Conservation (phyloP, 35 echinoderm and acorn worm genomes). For the Strongylocentrotus purpuratus region DNA sequence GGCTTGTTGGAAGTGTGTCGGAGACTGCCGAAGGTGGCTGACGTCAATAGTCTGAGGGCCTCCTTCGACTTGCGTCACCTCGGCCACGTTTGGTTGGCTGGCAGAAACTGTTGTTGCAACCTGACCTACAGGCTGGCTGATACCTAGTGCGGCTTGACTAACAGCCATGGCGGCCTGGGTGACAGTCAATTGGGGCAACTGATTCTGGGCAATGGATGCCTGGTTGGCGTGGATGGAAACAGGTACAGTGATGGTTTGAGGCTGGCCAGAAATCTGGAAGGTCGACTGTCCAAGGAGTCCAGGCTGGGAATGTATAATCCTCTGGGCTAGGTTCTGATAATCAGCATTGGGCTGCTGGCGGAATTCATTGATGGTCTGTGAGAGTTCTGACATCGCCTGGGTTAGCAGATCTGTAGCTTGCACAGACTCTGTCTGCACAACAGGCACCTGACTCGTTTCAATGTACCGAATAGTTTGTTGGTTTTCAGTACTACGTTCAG, state of each 20-base stretch:
- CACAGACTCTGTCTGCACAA: conserved; percentile 78
- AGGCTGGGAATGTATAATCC: conserved; percentile 74
- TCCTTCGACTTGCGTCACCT: conserved; percentile 29
- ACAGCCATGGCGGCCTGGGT: conserved; percentile 40
- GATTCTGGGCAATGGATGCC: conserved; percentile 68
- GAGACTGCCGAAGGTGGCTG: conserved; percentile 77
- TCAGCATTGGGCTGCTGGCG: conserved; percentile 58
- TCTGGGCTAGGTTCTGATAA: conserved; percentile 78
- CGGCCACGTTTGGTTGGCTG: conserved; percentile 15
- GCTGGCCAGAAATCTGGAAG: conserved; percentile 43
- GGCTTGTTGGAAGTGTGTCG: conserved; percentile 55
- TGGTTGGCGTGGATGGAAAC: conserved; percentile 71
- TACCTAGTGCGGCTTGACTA: conserved; percentile 53
- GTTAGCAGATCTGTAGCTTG: conserved; percentile 91
- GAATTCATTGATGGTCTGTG: conserved; percentile 80
- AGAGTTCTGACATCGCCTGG: conserved; percentile 95
- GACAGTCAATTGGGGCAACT: conserved; percentile 48
- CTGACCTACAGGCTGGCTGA: conserved; percentile 64
- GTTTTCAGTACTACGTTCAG: conserved; percentile 17
- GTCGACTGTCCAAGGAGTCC: conserved; percentile 27
- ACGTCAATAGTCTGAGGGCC: conserved; percentile 61
- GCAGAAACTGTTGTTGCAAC: conserved; percentile 49
- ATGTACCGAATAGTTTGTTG: conserved; percentile 75
- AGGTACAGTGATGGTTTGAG: conserved; percentile 69
- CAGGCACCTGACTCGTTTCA: conserved; percentile 68